Base-by-base conservation (phyloP, 2,113 vertebrate genomes). In the Grallaria varia region DNA sequence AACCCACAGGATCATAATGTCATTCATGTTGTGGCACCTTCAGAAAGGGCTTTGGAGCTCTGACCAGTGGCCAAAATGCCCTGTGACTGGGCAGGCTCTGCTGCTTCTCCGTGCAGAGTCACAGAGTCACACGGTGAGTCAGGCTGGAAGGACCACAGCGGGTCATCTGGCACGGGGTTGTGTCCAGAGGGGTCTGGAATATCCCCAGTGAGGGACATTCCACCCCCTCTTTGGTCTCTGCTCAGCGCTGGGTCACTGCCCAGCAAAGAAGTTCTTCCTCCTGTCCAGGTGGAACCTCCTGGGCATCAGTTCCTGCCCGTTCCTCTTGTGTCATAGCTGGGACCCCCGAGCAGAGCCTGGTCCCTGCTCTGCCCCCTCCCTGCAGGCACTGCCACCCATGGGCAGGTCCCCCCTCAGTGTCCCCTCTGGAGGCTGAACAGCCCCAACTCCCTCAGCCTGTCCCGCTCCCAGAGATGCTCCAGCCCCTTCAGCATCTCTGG, bases 31-130 rank as follows among this genome's bases (percentile, higher is more conserved):
- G 14, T 45, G 20, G 16, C 13, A 3, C 10, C 59, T 58, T 24
- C 62, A 9, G 40, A n/a, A 71, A 33, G 12, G 31, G 67, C 77
- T 58, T 30, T 9, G 2, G 33, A 67, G 81, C 39, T 82, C 52
- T 21, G 12, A 14, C 9, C 0, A 1, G 28, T 0, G 21, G 44
- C 59, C 21, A 20, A 64, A 59, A 7, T 0, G 4, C 21, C 59
- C 55, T 3, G 44, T 14, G 58, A 20, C 59, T 12, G 55, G 3
- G 74, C 24, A 37, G 67, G 56, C 18, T 31, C n/a, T 2, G 59
- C 52, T 12, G 84, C 47, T 68, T 4, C 76, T 25, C 82, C 6
- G 35, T 4, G 75, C 45, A 27, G 25, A 21, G 33, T 28, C n/a
- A 60, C 60, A 14, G 47, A 15, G 18, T 11, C 44, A 9, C 45